Percentiles rank a stretch among this genome's conserved stretches.
Conservation (phyloP, 2,113 vertebrate species). For the Himantopus leucocephalus region DNA sequence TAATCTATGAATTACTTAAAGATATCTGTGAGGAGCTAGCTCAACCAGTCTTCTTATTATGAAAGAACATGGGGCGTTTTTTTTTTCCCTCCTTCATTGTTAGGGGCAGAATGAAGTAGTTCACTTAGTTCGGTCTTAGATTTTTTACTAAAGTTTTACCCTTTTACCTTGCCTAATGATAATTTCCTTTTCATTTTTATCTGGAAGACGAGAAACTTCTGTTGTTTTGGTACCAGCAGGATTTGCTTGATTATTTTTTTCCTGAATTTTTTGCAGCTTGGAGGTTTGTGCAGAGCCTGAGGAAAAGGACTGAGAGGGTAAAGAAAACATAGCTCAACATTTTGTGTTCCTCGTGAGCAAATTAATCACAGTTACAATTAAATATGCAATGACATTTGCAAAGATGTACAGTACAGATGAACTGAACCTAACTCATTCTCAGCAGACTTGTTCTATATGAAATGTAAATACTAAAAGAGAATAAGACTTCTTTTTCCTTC, state of each 20-base stretch:
- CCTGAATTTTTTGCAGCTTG: background rate
- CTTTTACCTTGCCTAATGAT: background rate
- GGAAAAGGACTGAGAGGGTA: background rate
- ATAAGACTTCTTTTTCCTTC: conserved; percentile 13
- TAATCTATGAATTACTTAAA: background rate
- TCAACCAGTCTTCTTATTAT: background rate
- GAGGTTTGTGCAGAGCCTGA: background rate
- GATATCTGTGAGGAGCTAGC: background rate
- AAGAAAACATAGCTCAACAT: background rate
- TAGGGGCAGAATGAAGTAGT: background rate
- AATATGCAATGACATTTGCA: conserved; percentile 23
- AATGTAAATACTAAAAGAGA: background rate
- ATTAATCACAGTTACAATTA: conserved; percentile 35
- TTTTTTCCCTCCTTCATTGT: rapidly evolving
- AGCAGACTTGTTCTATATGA: background rate
- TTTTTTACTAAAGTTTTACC: background rate
- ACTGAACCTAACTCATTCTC: background rate
- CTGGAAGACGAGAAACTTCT: background rate
- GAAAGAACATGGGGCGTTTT: background rate
- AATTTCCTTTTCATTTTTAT: background rate
- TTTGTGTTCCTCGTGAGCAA: background rate
- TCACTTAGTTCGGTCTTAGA: background rate
- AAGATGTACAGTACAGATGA: background rate
- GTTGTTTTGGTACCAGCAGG: background rate
- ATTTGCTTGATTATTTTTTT: background rate